Evolutionary conservation across 2,113 vertebrate species (phyloP).

Genomic region (Pipra filicauda): DNA sequence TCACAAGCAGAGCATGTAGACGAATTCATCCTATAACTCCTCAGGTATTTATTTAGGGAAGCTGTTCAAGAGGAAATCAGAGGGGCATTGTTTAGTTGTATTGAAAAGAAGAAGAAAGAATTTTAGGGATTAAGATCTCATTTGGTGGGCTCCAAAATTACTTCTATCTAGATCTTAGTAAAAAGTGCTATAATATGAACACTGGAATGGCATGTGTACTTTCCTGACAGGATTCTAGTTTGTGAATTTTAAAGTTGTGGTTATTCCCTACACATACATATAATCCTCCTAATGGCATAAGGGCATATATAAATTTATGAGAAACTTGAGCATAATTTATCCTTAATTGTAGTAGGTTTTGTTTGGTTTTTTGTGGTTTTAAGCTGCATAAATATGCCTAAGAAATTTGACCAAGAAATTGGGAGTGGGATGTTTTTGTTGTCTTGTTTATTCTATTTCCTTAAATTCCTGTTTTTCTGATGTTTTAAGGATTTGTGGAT

Average conservation of each 20-base stretch:
- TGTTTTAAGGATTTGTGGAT: neutral
- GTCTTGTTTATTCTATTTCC: neutral
- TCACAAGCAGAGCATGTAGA: neutral
- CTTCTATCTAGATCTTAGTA: neutral
- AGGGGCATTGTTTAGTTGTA: neutral
- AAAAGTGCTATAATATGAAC: neutral
- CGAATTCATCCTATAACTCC: neutral
- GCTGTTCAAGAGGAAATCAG: neutral
- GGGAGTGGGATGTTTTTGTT: neutral
- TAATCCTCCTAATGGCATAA: neutral
- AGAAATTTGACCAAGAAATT: neutral
- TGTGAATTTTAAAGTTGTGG: neutral
- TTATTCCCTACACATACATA: neutral
- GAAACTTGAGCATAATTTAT: neutral
- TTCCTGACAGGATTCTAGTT: neutral
- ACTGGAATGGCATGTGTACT: neutral
- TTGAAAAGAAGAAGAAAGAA: neutral
- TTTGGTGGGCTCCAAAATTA: neutral
- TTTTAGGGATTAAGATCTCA: neutral
- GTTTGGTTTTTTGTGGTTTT: neutral
- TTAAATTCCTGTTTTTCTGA: neutral
- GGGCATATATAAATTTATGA: neutral
- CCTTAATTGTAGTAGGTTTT: neutral
- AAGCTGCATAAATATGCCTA: neutral
- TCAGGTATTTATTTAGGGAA: neutral